Percentiles rank a stretch among this genome's conserved stretches.
These are phyloP conservation scores for Oryzias dopingdopingensis DNA, from an alignment of 2,797 vertebrate genomes.

Conservation along the genomic window DNA sequence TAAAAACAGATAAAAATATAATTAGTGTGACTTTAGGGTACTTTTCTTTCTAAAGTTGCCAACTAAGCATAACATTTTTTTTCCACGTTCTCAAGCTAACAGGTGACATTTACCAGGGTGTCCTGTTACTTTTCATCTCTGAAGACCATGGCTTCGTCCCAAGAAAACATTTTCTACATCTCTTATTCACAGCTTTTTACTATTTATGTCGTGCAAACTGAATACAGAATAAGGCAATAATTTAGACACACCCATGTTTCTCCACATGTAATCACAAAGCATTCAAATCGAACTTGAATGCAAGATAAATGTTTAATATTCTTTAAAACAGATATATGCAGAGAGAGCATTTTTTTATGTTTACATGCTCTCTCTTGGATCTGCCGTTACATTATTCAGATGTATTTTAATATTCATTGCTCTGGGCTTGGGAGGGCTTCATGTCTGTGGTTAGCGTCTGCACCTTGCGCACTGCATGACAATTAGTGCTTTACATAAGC, in stretches of 20 bases:
- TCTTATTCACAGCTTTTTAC: too few relatives aligned
- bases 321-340: conserved; percentile 8
- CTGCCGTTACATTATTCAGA: conserved; percentile 45
- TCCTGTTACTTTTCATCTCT: too few relatives aligned
- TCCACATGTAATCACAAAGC: conserved; percentile 5
- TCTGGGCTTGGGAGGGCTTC: conserved; percentile 50
- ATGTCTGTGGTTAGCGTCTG: conserved; percentile 60
- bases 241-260: conserved; percentile 1
- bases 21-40: too few relatives aligned
- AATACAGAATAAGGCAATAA: too few relatives aligned
- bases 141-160: too few relatives aligned
- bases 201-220: too few relatives aligned
- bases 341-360: conserved; percentile 52
- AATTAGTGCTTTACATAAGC: conserved; percentile 71
- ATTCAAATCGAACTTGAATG: conserved; percentile 1
- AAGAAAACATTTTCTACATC: too few relatives aligned
- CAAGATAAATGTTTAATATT: conserved; percentile 24
- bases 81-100: too few relatives aligned
- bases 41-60: too few relatives aligned
- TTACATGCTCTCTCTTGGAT: conserved; percentile 41
- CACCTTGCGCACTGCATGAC: conserved; percentile 62
- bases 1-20: too few relatives aligned
- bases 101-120: too few relatives aligned
- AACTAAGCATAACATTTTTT: too few relatives aligned
- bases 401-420: conserved; percentile 64